These are phyloP conservation scores for Sisyra terminalis DNA, from an alignment of 2,888 invertebrate genomes.

Conservation along the genomic window DNA sequence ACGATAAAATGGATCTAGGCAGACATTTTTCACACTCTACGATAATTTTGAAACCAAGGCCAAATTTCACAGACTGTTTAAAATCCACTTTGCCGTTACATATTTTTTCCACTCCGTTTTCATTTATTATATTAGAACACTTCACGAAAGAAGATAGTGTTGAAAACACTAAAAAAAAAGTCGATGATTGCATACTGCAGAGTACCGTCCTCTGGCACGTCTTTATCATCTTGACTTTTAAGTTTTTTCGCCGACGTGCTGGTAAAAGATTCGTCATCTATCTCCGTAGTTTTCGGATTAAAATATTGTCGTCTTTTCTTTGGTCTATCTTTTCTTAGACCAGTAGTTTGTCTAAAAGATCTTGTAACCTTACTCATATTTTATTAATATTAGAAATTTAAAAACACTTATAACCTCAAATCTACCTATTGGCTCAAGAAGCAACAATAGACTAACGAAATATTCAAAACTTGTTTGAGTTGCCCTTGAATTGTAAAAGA, in stretches of 20 bases:
- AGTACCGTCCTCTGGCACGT: neutral
- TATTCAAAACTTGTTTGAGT: neutral
- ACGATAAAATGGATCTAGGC: neutral
- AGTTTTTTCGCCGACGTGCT: neutral
- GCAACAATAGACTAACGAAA: slow-evolving; percentile 3
- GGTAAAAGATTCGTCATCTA: neutral
- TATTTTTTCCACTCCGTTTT: neutral
- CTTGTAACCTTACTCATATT: slow-evolving; percentile 3
- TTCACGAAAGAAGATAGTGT: slow-evolving; percentile 1
- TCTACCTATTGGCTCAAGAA: slow-evolving; percentile 2
- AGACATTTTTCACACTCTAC: slow-evolving; percentile 3
- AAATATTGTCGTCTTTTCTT: neutral
- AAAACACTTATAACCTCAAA: slow-evolving; percentile 3
- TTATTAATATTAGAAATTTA: slow-evolving; percentile 1
- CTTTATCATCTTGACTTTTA: neutral
- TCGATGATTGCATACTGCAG: slow-evolving; percentile 3
- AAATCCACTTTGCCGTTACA: slow-evolving; percentile 6
- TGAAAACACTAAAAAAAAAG: slow-evolving; percentile 2
- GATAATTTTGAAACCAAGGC: slow-evolving; percentile 1
- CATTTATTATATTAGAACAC: slow-evolving; percentile 3
- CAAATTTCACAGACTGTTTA: neutral
- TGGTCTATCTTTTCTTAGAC: slow-evolving; percentile 1
- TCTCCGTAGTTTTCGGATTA: slow-evolving; percentile 1
- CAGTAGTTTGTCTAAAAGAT: slow-evolving; percentile 1
- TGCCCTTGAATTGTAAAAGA: neutral